Conservation (phyloP, 30 jellyfish, hydroid and myxozoan species). For the Sanderia malayensis region DNA sequence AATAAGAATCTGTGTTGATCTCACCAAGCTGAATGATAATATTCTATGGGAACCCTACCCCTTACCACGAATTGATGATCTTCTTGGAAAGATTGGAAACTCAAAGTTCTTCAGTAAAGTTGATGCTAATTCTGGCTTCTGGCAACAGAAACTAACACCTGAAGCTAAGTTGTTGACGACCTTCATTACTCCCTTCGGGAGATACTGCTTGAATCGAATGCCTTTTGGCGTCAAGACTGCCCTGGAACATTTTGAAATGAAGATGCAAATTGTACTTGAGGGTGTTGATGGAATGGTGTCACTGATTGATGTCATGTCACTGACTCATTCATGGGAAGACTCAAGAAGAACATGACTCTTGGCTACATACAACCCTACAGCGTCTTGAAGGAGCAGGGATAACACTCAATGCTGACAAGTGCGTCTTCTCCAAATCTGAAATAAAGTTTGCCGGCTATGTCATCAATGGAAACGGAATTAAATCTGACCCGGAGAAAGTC, state of each 20-base stretch:
- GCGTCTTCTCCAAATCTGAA: constrained; percentile 31
- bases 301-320: constrained; percentile 29
- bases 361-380: constrained; percentile 8
- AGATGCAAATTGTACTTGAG: constrained; percentile 8
- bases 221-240: constrained; percentile 48
- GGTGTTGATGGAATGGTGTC: constrained; percentile 21
- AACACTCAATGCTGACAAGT: constrained; percentile 29
- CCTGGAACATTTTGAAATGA: constrained; percentile 37
- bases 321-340: constrained; percentile 15
- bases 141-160: constrained; percentile 55
- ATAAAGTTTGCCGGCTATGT: constrained; percentile 45
- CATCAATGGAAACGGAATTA: constrained; percentile 21
- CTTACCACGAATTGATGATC: constrained; percentile 22
- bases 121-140: constrained; percentile 71
- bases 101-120: constrained; percentile 40
- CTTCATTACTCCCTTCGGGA: constrained; percentile 62
- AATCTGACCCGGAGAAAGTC: constrained; percentile 11
- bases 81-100: constrained; percentile 29
- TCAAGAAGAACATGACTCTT: constrained; percentile 27
- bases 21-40: constrained; percentile 17
- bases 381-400: constrained; percentile 13
- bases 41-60: constrained; percentile 26
- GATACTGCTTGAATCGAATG: constrained; percentile 45
- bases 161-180: constrained; percentile 50
- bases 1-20: constrained; percentile 32